These are phyloP conservation scores for Reinhardtius hippoglossoides DNA, from an alignment of 2,113 vertebrate species.

Conservation along the genomic window DNA sequence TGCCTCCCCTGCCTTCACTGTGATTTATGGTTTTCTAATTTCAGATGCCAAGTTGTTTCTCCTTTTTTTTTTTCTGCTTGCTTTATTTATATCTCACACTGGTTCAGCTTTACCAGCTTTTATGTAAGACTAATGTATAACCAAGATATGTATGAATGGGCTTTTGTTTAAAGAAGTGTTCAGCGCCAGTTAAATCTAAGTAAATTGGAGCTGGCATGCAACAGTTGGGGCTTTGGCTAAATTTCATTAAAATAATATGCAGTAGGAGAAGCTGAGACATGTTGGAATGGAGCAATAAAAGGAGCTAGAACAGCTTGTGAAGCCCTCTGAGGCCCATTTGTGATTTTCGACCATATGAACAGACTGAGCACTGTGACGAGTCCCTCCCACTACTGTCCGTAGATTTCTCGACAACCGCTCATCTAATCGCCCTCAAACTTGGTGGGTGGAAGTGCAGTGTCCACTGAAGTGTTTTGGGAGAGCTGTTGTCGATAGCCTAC, in stretches of 20 bases:
- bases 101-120: constrained; percentile 22
- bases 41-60: constrained; percentile 49
- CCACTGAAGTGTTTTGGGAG: background rate
- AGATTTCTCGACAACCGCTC: background rate
- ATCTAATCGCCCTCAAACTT: background rate
- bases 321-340: background rate
- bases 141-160: background rate
- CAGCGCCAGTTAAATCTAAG: background rate
- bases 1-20: constrained; percentile 30
- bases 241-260: background rate
- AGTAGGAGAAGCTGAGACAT: background rate
- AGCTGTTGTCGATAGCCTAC: background rate
- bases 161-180: background rate
- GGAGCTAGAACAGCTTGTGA: background rate
- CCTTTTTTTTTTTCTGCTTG: background rate
- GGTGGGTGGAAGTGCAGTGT: background rate
- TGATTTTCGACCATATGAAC: background rate
- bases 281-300: background rate
- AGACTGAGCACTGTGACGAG: background rate
- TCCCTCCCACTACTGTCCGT: background rate
- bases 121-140: background rate
- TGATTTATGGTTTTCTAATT: constrained; percentile 75
- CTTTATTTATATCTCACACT: background rate
- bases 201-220: background rate
- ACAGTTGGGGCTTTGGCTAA: background rate